phyloP scores from a whole-genome alignment of 2,113 vertebrate species.

The Etia nguti region DNA sequence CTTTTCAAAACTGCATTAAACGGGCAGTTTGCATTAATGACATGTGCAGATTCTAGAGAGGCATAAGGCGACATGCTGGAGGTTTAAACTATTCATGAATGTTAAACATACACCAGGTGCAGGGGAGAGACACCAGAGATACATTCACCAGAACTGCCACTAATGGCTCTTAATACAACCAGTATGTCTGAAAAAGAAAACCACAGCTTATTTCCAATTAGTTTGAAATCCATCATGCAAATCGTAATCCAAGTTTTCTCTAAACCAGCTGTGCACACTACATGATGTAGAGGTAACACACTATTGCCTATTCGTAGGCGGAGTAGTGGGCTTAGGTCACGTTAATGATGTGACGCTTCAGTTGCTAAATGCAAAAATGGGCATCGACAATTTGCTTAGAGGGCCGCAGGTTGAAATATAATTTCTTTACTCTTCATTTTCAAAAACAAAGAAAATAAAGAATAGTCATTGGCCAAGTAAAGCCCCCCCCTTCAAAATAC shows the following conservation, averaged over 20 bases:
- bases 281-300: neutral
- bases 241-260: neutral
- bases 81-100: constrained; percentile 64
- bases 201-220: neutral
- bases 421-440: neutral
- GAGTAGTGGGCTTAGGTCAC: neutral
- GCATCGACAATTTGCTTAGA: fast-evolving
- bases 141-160: constrained; percentile 21
- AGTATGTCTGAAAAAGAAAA: constrained; percentile 7
- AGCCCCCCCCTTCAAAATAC: neutral
- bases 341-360: neutral
- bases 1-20: neutral
- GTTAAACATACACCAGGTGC: constrained; percentile 70
- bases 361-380: neutral
- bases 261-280: neutral
- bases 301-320: neutral
- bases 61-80: constrained; percentile 34
- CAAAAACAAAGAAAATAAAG: neutral
- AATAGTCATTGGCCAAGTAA: neutral
- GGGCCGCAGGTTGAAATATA: neutral
- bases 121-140: constrained; percentile 20
- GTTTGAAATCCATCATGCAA: neutral
- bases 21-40: neutral
- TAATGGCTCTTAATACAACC: constrained; percentile 43
- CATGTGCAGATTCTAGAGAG: neutral